Base-by-base conservation (phyloP, 2,113 vertebrate species). In the Mobula hypostoma region DNA sequence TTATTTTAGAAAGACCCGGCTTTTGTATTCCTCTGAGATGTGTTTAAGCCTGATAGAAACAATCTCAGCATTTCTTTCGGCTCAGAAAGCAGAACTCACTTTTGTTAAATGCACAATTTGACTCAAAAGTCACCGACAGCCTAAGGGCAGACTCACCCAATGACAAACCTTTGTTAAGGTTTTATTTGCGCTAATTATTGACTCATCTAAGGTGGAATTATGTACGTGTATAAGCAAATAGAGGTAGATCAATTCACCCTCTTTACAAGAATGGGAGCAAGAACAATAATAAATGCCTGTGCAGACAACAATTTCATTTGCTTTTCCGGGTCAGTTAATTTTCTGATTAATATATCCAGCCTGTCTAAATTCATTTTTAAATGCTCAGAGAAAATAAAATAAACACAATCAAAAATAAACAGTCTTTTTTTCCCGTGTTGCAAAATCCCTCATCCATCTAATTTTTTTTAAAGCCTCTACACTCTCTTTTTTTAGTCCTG, bases 201-300 rank as follows among this genome's bases (percentile, higher is more conserved):
- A 97, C 96, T 97, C 96, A 96, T 96, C 95, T 96, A 96, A 96
- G 96, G 96, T 96, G 95, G 96, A 97, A 97, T 96, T 96, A 96
- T 96, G 95, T 96, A 96, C 95, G 87, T 95, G 97, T 96, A 96
- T 97, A 96, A 97, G 96, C 96, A 96, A 97, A 95, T 94, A 95
- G 95, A 95, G 96, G 95, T 94, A 95, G 94, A 95, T 96, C 95
- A 95, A 21, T 1, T 94, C 40, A 95, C 94, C 74, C 70, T 96
- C 95, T 94, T 94, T 94, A 95, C 77, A 79, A 95, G 95, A 95
- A 91, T 91, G 95, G 61, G 94, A 68, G 94, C 94, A 40, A 0
- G 94, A 94, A 95, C 95, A 96, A 96, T 94, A 94, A 79, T 94
- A 70, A 94, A 95, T 95, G 95, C 94, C 95, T 95, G 95, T 94